Evolutionary conservation across 1,140 invertebrate species (phyloP).

Genomic region (Hypsibius dujardini): DNA sequence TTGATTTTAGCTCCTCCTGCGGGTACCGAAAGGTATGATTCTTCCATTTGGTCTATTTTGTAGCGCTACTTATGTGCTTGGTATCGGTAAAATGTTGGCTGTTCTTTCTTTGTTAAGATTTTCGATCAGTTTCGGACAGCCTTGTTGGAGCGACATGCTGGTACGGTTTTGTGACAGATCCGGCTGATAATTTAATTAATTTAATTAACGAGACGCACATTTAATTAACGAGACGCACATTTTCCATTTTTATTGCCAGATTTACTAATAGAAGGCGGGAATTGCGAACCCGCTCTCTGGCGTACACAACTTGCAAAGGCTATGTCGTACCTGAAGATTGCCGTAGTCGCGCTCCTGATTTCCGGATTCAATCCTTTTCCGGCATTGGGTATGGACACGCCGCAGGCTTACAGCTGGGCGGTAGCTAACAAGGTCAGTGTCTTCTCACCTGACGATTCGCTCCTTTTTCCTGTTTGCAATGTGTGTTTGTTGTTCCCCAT

Average conservation of each 20-base stretch:
- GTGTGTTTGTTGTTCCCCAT: constrained; percentile 19
- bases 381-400: constrained; percentile 45
- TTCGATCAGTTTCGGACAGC: too few relatives aligned
- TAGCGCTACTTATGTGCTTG: too few relatives aligned
- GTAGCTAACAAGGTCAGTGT: constrained; percentile 57
- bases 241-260: constrained; percentile 49
- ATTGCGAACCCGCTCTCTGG: constrained; percentile 71
- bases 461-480: background rate
- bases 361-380: constrained; percentile 60
- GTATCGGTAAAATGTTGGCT: too few relatives aligned
- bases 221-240: too few relatives aligned
- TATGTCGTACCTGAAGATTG: constrained; percentile 60
- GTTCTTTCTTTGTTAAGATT: too few relatives aligned
- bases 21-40: constrained; percentile 42
- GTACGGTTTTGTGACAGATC: too few relatives aligned
- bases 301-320: constrained; percentile 64
- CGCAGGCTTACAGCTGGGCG: constrained; percentile 71
- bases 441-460: background rate
- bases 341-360: constrained; percentile 66
- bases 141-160: too few relatives aligned
- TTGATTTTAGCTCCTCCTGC: constrained; percentile 44
- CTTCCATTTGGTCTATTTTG: too few relatives aligned
- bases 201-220: too few relatives aligned
- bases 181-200: too few relatives aligned
- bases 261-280: constrained; percentile 68